Evolutionary conservation across 2,888 invertebrate species (phyloP).

Genomic region (Arge pagana): DNA sequence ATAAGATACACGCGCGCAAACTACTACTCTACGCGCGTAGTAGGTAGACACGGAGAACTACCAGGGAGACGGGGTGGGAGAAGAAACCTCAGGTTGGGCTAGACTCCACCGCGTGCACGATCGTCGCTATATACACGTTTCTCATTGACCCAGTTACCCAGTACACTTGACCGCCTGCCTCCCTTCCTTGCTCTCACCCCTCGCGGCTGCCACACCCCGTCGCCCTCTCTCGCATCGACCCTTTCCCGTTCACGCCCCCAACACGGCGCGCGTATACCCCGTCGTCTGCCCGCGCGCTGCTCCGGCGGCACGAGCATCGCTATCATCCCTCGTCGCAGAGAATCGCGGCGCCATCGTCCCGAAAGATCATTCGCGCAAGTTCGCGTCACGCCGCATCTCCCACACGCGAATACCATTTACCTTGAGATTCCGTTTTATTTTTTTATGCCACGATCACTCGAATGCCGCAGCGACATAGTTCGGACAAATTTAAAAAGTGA

Average conservation of each 20-base stretch:
- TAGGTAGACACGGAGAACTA: too few relatives aligned
- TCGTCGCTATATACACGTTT: constrained; percentile 29
- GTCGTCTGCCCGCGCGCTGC: constrained; percentile 6
- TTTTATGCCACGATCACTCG: too few relatives aligned
- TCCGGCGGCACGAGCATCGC: constrained; percentile 22
- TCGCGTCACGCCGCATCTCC: too few relatives aligned
- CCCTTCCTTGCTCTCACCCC: constrained; percentile 21
- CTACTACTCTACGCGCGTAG: too few relatives aligned
- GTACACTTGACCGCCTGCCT: constrained; percentile 57
- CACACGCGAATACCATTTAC: too few relatives aligned
- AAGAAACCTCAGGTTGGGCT: constrained; percentile 8
- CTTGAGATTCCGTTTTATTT: too few relatives aligned
- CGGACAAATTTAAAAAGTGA: too few relatives aligned
- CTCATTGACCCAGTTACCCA: constrained; percentile 59
- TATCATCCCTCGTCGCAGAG: neutral
- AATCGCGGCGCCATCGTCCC: too few relatives aligned
- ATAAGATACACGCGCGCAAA: too few relatives aligned
- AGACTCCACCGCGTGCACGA: constrained; percentile 15
- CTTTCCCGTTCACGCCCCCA: neutral
- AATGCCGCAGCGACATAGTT: too few relatives aligned
- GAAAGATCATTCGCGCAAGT: too few relatives aligned
- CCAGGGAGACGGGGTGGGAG: neutral
- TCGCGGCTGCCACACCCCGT: constrained; percentile 1
- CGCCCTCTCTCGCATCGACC: constrained; percentile 19
- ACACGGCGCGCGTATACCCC: neutral